A percentile compares a stretch with the other conserved stretches of the same genome.
Conservation (phyloP, 2,888 invertebrate genomes). For the Caenorhabditis sinica region DNA sequence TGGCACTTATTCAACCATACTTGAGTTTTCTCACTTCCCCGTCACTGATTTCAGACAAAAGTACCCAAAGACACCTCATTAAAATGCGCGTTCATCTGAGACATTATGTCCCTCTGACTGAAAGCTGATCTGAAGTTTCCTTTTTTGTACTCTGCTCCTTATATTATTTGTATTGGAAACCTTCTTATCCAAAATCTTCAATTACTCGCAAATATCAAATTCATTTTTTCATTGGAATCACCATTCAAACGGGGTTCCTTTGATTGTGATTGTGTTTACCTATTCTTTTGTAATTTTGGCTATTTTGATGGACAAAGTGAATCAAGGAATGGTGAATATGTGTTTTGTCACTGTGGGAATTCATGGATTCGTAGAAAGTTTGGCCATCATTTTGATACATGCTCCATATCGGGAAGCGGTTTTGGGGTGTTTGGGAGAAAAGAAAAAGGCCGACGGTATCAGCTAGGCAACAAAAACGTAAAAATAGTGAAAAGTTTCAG, state of each 20-base stretch:
- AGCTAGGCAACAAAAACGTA: too few relatives aligned
- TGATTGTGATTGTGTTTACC: background rate
- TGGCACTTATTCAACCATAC: too few relatives aligned
- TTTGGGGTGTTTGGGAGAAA: too few relatives aligned
- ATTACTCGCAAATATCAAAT: background rate
- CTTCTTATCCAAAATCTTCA: background rate
- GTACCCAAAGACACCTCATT: too few relatives aligned
- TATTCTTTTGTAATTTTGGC: background rate
- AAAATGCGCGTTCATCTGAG: too few relatives aligned
- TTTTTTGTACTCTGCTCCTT: background rate
- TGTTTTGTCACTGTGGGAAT: background rate
- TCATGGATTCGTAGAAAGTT: constrained; percentile 5
- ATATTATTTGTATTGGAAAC: background rate
- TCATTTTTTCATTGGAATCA: constrained; percentile 14
- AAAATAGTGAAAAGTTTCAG: too few relatives aligned
- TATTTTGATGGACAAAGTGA: background rate
- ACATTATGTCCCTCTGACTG: too few relatives aligned
- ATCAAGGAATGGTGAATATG: constrained; percentile 7
- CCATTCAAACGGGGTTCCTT: background rate
- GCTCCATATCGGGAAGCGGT: background rate
- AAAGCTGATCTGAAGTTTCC: too few relatives aligned
- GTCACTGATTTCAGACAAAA: too few relatives aligned
- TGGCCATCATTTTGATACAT: constrained; percentile 9
- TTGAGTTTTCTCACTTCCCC: too few relatives aligned
- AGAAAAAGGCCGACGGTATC: too few relatives aligned